A percentile compares a stretch with the other conserved stretches of the same genome.
phyloP scores from a whole-genome alignment of 2,888 invertebrate species.

The Agonopterix heracliana region DNA sequence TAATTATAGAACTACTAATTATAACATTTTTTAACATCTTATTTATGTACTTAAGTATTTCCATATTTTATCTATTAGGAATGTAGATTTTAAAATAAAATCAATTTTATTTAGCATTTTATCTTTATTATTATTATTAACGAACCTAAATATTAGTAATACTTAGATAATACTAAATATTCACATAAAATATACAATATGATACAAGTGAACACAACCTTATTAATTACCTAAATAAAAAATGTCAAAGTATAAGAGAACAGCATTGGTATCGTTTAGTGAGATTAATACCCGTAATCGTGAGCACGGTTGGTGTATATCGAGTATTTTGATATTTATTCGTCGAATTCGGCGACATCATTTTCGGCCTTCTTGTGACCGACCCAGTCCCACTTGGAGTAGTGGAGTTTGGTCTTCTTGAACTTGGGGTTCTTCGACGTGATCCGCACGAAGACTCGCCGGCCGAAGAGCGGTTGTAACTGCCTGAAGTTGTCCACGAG shows the following conservation, averaged over 20 bases:
- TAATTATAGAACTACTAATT: slow-evolving; percentile 23
- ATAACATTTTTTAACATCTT: slow-evolving; percentile 1
- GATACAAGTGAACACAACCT: slow-evolving; percentile 41
- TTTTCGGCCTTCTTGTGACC: slow-evolving; percentile 70
- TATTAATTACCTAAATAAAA: slow-evolving; percentile 9
- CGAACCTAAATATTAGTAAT: slow-evolving; percentile 31
- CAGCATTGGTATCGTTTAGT: slow-evolving; percentile 37
- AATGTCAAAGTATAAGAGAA: slow-evolving; percentile 14
- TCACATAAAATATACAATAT: slow-evolving; percentile 6
- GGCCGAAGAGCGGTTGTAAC: slow-evolving; percentile 80
- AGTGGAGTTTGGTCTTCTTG: slow-evolving; percentile 75
- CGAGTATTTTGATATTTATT: slow-evolving; percentile 29
- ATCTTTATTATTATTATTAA: slow-evolving; percentile 15
- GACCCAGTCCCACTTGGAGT: slow-evolving; percentile 80
- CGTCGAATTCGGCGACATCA: slow-evolving; percentile 64
- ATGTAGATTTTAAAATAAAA: background rate
- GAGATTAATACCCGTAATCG: slow-evolving; percentile 39
- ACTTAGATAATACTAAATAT: slow-evolving; percentile 15
- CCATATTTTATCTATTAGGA: background rate
- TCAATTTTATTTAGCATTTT: background rate
- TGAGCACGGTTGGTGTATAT: slow-evolving; percentile 12
- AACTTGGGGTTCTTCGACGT: slow-evolving; percentile 75
- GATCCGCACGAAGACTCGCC: slow-evolving; percentile 80
- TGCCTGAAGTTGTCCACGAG: slow-evolving; percentile 83
- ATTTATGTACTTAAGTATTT: slow-evolving; percentile 13